Evolutionary conservation across 2,797 vertebrate species (phyloP).

Genomic region (Ptychobarbus kaznakovi): DNA sequence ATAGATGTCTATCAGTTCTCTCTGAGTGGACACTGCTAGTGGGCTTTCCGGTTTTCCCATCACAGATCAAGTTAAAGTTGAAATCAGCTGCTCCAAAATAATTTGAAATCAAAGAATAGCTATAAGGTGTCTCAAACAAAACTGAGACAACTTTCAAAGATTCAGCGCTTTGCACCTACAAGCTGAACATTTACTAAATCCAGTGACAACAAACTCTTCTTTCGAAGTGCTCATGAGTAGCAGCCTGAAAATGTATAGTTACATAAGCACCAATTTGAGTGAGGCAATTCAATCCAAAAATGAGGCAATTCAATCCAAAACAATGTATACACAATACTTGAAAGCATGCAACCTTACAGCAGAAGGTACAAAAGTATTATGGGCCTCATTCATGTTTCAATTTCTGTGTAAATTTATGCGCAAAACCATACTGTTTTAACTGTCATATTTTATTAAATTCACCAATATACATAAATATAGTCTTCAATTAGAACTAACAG

Average conservation of each 20-base stretch:
- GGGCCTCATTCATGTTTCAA: too few relatives aligned
- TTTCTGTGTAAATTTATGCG: too few relatives aligned
- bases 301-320: too few relatives aligned
- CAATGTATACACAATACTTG: neutral
- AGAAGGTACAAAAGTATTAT: too few relatives aligned
- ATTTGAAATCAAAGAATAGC: neutral
- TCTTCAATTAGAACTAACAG: neutral
- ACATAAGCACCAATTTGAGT: neutral
- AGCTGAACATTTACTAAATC: neutral
- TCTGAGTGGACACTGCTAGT: constrained; percentile 33
- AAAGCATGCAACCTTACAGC: neutral
- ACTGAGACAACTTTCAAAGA: neutral
- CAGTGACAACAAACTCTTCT: neutral
- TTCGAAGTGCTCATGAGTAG: neutral
- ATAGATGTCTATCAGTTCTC: constrained; percentile 31
- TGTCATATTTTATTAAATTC: neutral
- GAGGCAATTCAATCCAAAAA: neutral
- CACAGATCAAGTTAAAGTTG: constrained; percentile 1
- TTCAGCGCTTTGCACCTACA: neutral
- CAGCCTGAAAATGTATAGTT: neutral
- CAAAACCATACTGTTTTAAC: neutral
- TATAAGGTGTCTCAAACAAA: neutral
- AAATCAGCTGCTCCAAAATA: neutral
- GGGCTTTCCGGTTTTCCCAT: constrained; percentile 42
- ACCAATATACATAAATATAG: neutral